phyloP scores from a whole-genome alignment of 2,888 invertebrate species.

The Oasisia sp. region DNA sequence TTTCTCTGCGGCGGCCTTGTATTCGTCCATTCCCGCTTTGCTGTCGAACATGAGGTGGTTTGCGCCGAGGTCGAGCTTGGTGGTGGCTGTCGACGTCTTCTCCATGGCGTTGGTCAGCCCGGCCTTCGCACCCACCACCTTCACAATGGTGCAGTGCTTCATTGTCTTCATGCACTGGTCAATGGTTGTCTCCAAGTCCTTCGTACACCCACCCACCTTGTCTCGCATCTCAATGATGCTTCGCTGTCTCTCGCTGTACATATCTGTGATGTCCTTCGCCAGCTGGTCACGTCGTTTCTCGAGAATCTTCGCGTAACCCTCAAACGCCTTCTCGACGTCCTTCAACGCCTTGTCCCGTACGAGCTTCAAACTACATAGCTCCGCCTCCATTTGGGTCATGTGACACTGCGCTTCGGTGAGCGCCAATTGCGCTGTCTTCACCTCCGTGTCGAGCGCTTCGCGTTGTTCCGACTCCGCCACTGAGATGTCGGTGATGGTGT shows the following conservation, averaged over 20 bases:
- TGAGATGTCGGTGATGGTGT: conserved; percentile 37
- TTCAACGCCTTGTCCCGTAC: conserved; percentile 30
- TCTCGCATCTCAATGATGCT: conserved; percentile 24
- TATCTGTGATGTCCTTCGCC: conserved; percentile 29
- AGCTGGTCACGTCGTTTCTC: conserved; percentile 34
- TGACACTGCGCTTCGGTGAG: conserved; percentile 25
- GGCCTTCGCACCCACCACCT: conserved; percentile 28
- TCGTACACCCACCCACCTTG: conserved; percentile 19
- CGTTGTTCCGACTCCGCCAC: conserved; percentile 37
- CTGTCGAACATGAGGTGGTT: conserved; percentile 38
- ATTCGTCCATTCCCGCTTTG: conserved; percentile 27
- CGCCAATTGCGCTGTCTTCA: conserved; percentile 27
- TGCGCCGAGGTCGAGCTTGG: conserved; percentile 33
- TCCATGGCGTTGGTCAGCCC: conserved; percentile 24
- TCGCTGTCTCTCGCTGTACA: conserved; percentile 31
- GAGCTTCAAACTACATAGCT: conserved; percentile 30
- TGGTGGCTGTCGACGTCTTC: not conserved
- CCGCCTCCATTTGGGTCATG: conserved; percentile 32
- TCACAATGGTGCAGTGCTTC: conserved; percentile 31
- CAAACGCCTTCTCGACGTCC: conserved; percentile 36
- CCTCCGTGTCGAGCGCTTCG: conserved; percentile 29
- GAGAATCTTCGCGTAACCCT: conserved; percentile 31
- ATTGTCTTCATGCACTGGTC: conserved; percentile 27
- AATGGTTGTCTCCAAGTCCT: conserved; percentile 26
- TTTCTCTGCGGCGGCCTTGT: conserved; percentile 27